phyloP scores from a whole-genome alignment of 2,113 vertebrate species.

The Carettochelys insculpta region DNA sequence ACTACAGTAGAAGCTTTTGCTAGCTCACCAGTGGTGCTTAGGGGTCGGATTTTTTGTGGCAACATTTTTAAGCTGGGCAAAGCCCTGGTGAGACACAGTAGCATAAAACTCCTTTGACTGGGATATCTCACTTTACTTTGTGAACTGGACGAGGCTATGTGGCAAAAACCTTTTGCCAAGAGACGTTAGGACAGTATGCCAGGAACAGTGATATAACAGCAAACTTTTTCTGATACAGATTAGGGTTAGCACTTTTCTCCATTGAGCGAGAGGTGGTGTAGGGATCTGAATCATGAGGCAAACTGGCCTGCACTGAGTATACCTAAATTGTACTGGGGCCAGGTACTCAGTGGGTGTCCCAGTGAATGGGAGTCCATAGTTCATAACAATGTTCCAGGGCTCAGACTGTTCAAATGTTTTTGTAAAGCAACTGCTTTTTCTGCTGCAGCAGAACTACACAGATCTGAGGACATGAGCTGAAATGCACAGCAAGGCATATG shows the following conservation, averaged over 20 bases:
- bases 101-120: background rate
- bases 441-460: background rate
- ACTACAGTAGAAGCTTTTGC: background rate
- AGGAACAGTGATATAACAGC: background rate
- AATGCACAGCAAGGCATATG: background rate
- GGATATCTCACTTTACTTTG: background rate
- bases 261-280: background rate
- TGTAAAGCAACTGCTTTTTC: background rate
- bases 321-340: background rate
- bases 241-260: background rate
- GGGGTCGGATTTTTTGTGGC: background rate
- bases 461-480: background rate
- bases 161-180: background rate
- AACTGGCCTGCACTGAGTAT: accelerated
- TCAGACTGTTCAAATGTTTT: background rate
- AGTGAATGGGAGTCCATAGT: background rate
- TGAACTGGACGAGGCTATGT: background rate
- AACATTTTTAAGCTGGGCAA: background rate
- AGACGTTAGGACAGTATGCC: background rate
- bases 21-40: background rate
- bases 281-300: background rate
- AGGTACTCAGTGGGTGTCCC: background rate
- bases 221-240: background rate
- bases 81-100: background rate
- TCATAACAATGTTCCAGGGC: background rate